phyloP scores from a whole-genome alignment of 2,797 vertebrate genomes.

The Muscicapa comitata region DNA sequence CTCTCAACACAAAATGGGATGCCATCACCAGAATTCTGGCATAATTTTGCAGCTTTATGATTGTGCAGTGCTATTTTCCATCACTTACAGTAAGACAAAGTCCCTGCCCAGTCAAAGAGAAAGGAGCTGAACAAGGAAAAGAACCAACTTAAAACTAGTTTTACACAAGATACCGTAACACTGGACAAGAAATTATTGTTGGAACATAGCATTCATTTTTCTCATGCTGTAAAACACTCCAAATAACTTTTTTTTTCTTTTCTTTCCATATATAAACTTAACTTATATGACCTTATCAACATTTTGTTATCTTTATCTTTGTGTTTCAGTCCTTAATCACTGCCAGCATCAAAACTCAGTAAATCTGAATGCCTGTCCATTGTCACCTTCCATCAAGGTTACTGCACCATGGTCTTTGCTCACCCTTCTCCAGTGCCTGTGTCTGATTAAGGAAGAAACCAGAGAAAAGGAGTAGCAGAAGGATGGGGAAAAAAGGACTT shows the following conservation, averaged over 20 bases:
- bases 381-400: background rate
- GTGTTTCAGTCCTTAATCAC: background rate
- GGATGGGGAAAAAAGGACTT: background rate
- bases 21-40: background rate
- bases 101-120: background rate
- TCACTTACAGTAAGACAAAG: background rate
- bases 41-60: background rate
- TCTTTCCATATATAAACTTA: background rate
- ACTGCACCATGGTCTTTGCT: background rate
- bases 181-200: background rate
- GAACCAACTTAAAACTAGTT: background rate
- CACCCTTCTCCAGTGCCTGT: background rate
- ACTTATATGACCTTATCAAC: background rate
- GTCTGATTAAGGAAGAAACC: background rate
- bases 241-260: background rate
- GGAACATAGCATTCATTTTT: background rate
- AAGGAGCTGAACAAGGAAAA: background rate
- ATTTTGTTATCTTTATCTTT: background rate
- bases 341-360: background rate
- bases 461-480: background rate
- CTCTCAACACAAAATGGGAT: background rate
- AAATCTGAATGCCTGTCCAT: background rate
- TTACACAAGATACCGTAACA: background rate
- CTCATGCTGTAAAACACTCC: background rate
- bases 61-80: background rate